Conservation (phyloP, 1,140 invertebrate genomes). For the Hycleus cichorii region DNA sequence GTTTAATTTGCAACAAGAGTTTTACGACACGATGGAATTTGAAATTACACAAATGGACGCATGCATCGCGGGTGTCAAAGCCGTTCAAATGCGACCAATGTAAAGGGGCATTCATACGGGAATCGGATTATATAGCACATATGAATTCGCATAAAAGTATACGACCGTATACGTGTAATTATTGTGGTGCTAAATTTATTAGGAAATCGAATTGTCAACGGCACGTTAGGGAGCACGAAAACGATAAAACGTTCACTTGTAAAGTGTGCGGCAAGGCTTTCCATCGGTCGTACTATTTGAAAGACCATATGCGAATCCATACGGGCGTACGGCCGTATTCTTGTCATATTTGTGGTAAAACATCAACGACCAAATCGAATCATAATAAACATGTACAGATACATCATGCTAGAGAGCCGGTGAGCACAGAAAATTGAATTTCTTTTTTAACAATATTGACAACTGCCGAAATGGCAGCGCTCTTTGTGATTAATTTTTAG, state of each 20-base stretch:
- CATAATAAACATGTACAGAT: slow-evolving; percentile 83
- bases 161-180: slow-evolving; percentile 81
- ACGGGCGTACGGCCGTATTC: slow-evolving; percentile 73
- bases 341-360: slow-evolving; percentile 81
- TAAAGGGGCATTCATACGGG: slow-evolving; percentile 72
- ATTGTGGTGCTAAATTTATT: slow-evolving; percentile 89
- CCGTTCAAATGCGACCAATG: slow-evolving; percentile 80
- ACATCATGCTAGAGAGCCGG: slow-evolving; percentile 76
- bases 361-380: slow-evolving; percentile 79
- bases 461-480: background rate
- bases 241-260: slow-evolving; percentile 81
- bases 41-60: slow-evolving; percentile 83
- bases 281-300: slow-evolving; percentile 78
- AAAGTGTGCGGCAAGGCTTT: slow-evolving; percentile 81
- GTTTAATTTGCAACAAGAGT: slow-evolving; percentile 73
- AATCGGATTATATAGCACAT: slow-evolving; percentile 72
- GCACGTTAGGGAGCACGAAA: slow-evolving; percentile 84
- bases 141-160: slow-evolving; percentile 76
- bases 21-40: slow-evolving; percentile 87
- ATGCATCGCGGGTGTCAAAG: slow-evolving; percentile 70
- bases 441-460: background rate
- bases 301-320: slow-evolving; percentile 79
- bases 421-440: slow-evolving; percentile 71
- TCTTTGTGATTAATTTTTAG: background rate
- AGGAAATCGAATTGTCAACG: slow-evolving; percentile 86